Conservation (phyloP, 2,113 vertebrate genomes). For the Pithys albifrons region DNA sequence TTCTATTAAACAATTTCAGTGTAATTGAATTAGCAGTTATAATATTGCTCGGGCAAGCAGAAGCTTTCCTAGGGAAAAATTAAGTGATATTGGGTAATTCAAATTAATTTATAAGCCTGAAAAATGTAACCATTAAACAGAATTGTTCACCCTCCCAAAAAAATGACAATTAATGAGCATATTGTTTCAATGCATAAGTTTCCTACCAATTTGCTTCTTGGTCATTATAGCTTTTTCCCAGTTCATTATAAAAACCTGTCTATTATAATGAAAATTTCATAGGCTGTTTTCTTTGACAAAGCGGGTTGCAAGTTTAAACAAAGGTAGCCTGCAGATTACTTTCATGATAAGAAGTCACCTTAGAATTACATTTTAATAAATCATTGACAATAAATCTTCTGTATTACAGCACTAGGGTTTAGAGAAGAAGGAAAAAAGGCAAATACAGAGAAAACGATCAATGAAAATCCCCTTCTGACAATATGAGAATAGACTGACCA, state of each 20-base stretch:
- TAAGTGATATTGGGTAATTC: constrained; percentile 82
- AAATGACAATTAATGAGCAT: constrained; percentile 80
- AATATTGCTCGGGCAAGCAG: constrained; percentile 84
- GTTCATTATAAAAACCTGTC: constrained; percentile 79
- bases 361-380: constrained; percentile 85
- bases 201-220: constrained; percentile 77
- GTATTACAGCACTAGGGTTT: constrained; percentile 74
- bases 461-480: constrained; percentile 80
- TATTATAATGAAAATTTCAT: constrained; percentile 82
- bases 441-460: constrained; percentile 80
- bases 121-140: constrained; percentile 79
- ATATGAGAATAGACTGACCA: constrained; percentile 75
- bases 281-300: constrained; percentile 82
- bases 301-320: constrained; percentile 79
- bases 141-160: constrained; percentile 72
- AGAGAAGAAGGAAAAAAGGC: constrained; percentile 66
- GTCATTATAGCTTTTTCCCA: constrained; percentile 79
- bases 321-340: constrained; percentile 82
- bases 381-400: constrained; percentile 84
- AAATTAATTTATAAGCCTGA: constrained; percentile 81
- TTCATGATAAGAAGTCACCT: constrained; percentile 80
- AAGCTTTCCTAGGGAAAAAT: constrained; percentile 83
- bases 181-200: constrained; percentile 78
- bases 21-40: constrained; percentile 86
- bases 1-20: constrained; percentile 86